Base-by-base conservation (phyloP, 2,888 invertebrate genomes). In the Penaeus monodon region DNA sequence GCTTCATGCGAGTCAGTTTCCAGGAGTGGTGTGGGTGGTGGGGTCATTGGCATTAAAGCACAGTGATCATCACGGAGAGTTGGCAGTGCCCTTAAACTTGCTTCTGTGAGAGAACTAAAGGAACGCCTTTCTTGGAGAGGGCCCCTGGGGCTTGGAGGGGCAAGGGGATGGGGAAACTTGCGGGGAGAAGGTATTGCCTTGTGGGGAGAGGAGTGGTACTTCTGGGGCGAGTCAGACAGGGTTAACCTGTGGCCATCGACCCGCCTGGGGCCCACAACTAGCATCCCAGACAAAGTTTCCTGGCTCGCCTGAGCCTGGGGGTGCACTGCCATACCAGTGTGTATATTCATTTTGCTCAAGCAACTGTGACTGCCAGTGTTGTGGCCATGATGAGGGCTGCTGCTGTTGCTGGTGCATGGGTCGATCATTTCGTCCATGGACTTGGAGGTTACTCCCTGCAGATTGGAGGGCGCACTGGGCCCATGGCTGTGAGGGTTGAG, bases 1-100 rank as follows among this genome's bases (percentile, higher is more conserved):
- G 57, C 57, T 57, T 57, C 57, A 57, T 57, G 57, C 2, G 17
- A 57, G 57, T 85, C 82, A 63, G 68, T 65, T 33, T 86, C 76
- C 29, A 64, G 29, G n/a, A 86, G 64, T 27, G 86, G 86, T 57
- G 86, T 86, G 44, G 86, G 82, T 63, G 86, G 86, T 29, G 86
- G 86, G 22, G 86, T 86, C 27, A 86, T 86, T 70, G 82, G 82
- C 81, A 86, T 70, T 63, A 74, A 63, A 33, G 68, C 63, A 70
- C 74, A 81, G 33, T 65, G 63, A 24, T 85, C 81, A 44, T 81
- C 68, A 49, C 27, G 73, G 33, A 63, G 44, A 74, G 66, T 57
- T 74, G 64, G 64, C 57, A 33, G 63, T 33, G 63, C 27, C 64
- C n/a, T 64, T 27, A 24, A 33, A 57, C 44, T 49, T 44, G 33